Conservation (phyloP, 2,797 vertebrate genomes). For the Florisuga fusca region DNA sequence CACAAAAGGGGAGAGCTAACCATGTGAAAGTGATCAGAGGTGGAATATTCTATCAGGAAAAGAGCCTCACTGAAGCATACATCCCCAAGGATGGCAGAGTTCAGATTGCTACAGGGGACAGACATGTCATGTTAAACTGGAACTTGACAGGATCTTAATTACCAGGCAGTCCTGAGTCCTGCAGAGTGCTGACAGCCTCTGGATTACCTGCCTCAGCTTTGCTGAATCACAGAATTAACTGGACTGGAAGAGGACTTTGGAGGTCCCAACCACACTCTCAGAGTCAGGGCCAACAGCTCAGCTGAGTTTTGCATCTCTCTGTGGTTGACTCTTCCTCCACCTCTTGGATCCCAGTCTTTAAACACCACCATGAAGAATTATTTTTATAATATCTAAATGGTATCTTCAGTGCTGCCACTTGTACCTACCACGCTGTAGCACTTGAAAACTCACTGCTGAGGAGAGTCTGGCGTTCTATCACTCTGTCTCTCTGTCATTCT, state of each 20-base stretch:
- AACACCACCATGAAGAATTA: neutral
- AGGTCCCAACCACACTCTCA: neutral
- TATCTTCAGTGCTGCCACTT: neutral
- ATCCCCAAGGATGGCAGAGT: neutral
- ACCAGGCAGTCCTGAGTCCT: neutral
- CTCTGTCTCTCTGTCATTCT: too few species aligned
- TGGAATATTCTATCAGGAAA: neutral
- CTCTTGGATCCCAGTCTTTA: neutral
- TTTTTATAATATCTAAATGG: neutral
- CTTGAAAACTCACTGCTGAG: neutral
- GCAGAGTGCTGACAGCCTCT: neutral
- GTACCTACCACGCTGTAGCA: rapidly evolving
- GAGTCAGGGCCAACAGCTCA: neutral
- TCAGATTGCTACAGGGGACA: neutral
- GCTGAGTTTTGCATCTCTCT: neutral
- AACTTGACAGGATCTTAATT: neutral
- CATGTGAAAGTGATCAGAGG: neutral
- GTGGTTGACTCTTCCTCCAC: neutral
- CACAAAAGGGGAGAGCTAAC: neutral
- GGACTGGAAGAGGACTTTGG: neutral
- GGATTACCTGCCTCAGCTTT: neutral
- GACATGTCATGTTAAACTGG: neutral
- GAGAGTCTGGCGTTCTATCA: neutral
- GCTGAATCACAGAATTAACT: neutral
- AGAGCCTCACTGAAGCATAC: neutral